Evolutionary conservation across 2,113 vertebrate species (phyloP), one percentile per base, ranked within the genome.

Genomic region (Coptodon bakossiorum): DNA sequence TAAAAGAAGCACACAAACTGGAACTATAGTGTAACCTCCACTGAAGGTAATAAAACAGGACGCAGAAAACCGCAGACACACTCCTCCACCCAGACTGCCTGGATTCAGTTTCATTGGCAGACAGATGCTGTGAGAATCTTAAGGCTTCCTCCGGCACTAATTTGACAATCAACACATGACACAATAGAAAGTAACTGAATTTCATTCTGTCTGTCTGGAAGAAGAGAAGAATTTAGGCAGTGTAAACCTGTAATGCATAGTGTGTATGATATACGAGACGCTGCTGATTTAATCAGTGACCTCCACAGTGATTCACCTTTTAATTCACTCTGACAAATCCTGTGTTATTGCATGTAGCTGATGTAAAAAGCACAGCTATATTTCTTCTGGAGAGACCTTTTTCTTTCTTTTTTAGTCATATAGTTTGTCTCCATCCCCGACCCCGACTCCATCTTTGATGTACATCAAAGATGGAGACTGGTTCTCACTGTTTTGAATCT

Each of bases 101-200:
- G 83, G 81, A 88, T 94, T 56, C 6, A 5, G 82, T 91, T 89
- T 90, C 85, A 73, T 19, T 10, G 53, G 82, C 50, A 27, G 38
- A 36, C 86, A 87, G 71, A 84, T 88, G 90, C 78, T 63, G 73
- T 27, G 84, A 91, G 90, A 80, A 86, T 86, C 78, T 45, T 40
- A 66, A 22, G 79, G 50, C 81, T 54, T 71, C 45, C 27, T 45
- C 22, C 6, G 19, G 63, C 81, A 29, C 80, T 7, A 13, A 66
- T 87, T 90, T 84, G 80, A 89, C 85, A 82, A 68, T 59, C 76
- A 66, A 52, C 57, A 87, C 81, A 63, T 82, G 79, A 50, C 6
- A 24, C 66, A 66, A 31, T 86, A 29, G 86, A 85, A 71, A 7
- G 34, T 78, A 87, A 87, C 38, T n/a, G 43, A 38, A 85, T 85